A percentile compares a stretch with the other conserved stretches of the same genome.
These are phyloP conservation scores for Arenaria interpres DNA, from an alignment of 2,113 vertebrate genomes.

Conservation along the genomic window DNA sequence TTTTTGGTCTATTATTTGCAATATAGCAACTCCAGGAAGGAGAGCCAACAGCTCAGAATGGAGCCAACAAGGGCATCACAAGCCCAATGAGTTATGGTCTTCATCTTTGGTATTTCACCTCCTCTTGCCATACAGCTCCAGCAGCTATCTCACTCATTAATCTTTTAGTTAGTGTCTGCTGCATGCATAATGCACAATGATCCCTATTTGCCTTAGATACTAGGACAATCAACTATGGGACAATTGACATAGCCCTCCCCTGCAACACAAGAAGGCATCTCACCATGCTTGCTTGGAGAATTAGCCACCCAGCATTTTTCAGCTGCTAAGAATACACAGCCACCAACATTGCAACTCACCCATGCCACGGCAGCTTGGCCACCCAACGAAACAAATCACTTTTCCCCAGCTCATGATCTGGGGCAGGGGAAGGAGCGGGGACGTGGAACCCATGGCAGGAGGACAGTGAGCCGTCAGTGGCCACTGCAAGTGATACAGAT, in stretches of 20 bases:
- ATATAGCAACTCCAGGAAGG: neutral
- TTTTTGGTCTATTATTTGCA: neutral
- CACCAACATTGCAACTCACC: neutral
- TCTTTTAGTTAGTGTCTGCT: neutral
- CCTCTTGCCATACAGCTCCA: neutral
- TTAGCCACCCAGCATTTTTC: neutral
- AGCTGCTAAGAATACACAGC: neutral
- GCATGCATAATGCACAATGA: neutral
- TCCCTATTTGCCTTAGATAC: neutral
- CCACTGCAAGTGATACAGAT: neutral
- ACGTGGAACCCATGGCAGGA: neutral
- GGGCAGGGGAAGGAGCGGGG: neutral
- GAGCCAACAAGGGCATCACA: neutral
- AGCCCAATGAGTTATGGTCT: neutral
- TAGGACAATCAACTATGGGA: neutral
- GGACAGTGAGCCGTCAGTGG: rapidly evolving
- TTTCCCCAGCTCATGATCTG: neutral
- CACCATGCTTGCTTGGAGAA: neutral
- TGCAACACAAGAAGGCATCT: neutral
- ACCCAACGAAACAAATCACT: neutral
- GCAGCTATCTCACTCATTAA: neutral
- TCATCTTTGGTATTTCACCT: neutral
- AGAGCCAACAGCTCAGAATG: neutral
- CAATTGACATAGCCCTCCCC: neutral
- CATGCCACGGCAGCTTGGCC: rapidly evolving